These are phyloP conservation scores for Mimas tiliae DNA, from an alignment of 2,888 invertebrate genomes.

Conservation along the genomic window DNA sequence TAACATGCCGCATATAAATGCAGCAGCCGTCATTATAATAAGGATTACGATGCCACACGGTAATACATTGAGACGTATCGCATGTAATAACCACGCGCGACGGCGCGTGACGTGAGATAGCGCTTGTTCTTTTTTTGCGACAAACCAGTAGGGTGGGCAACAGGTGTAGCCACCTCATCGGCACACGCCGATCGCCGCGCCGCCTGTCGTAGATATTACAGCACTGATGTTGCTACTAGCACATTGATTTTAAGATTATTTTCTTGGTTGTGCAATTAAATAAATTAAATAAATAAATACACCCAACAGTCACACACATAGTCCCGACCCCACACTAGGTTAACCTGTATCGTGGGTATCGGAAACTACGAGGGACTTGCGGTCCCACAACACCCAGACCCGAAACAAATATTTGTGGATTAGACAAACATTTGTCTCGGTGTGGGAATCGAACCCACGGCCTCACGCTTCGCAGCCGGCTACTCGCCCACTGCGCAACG, in stretches of 20 bases:
- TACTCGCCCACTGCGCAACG: too few relatives aligned
- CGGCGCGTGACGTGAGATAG: constrained; percentile 8
- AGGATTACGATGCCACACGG: not conserved
- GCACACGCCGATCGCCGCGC: constrained; percentile 32
- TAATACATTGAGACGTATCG: constrained; percentile 15
- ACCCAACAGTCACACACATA: too few relatives aligned
- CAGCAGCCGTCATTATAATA: constrained; percentile 18
- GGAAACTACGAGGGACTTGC: too few relatives aligned
- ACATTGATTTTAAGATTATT: not conserved
- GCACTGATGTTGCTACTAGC: not conserved
- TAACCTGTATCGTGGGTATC: too few relatives aligned
- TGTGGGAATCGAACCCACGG: too few relatives aligned
- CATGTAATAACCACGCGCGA: constrained; percentile 8
- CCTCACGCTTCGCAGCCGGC: too few relatives aligned
- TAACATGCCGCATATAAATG: not conserved
- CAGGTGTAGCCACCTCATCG: constrained; percentile 45
- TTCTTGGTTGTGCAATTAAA: not conserved
- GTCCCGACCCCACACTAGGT: too few relatives aligned
- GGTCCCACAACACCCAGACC: too few relatives aligned
- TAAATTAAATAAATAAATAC: too few relatives aligned
- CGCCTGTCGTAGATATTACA: constrained; percentile 12
- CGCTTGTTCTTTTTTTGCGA: constrained; percentile 21
- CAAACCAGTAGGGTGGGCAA: constrained; percentile 37
- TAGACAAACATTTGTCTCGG: too few relatives aligned
- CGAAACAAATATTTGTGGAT: too few relatives aligned